Conservation (phyloP, 2,113 vertebrate genomes). For the Psephotus haematonotus region DNA sequence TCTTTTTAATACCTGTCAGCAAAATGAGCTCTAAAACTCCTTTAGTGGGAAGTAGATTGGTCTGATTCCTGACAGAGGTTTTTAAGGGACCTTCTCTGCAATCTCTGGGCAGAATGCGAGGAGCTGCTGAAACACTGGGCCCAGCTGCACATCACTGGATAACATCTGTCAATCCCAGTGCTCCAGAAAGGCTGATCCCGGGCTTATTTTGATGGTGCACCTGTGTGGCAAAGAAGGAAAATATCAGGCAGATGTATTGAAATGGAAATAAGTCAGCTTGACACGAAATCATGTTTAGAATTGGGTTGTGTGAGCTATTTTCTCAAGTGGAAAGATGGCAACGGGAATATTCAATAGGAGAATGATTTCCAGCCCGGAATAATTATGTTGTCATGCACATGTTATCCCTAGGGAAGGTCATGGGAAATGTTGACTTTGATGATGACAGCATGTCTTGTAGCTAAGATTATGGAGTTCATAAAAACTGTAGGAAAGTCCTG, state of each 20-base stretch:
- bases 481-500: background rate
- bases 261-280: background rate
- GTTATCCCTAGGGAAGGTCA: background rate
- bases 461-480: background rate
- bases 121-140: background rate
- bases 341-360: background rate
- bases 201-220: background rate
- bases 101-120: background rate
- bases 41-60: background rate
- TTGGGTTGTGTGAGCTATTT: background rate
- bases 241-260: background rate
- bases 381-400: background rate
- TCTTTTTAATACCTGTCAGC: background rate
- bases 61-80: background rate
- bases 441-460: background rate
- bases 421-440: background rate
- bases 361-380: background rate
- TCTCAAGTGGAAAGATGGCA: background rate
- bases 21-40: background rate
- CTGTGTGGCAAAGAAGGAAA: background rate
- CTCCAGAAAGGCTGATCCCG: background rate
- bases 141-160: accelerated
- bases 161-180: background rate
- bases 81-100: background rate
- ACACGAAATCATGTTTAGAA: background rate